Percentiles rank a stretch among this genome's conserved stretches.
Evolutionary conservation across 2,113 vertebrate species (phyloP).

Genomic region (Sapajus apella): DNA sequence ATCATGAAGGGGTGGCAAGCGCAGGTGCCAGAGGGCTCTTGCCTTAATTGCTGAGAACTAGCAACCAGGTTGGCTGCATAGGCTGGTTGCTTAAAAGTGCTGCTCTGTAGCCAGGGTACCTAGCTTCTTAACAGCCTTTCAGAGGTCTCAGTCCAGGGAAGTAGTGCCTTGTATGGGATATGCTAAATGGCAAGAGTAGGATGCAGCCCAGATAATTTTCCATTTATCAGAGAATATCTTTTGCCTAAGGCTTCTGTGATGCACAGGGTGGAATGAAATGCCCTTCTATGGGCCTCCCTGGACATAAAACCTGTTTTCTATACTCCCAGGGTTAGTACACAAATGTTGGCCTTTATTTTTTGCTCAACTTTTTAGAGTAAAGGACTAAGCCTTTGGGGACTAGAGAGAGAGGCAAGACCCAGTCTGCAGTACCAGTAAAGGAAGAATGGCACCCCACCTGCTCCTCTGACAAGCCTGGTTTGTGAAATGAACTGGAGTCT

Average conservation of each 20-base stretch:
- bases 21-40: neutral
- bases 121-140: neutral
- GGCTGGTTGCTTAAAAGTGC: neutral
- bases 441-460: neutral
- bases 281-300: neutral
- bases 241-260: neutral
- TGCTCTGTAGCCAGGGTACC: neutral
- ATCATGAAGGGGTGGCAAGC: neutral
- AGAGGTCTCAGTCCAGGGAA: neutral
- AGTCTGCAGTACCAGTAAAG: neutral
- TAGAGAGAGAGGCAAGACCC: neutral
- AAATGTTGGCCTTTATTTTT: neutral
- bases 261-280: neutral
- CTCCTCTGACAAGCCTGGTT: neutral
- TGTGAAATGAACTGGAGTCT: neutral
- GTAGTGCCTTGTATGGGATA: neutral
- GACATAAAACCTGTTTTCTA: neutral
- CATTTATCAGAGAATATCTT: neutral
- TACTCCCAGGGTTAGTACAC: neutral
- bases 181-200: slow-evolving; percentile 1
- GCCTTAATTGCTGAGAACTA: neutral
- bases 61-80: neutral
- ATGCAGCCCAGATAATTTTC: neutral
- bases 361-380: neutral
- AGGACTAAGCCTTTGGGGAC: neutral